Conservation (phyloP, 2,797 vertebrate genomes). For the Adelosebastes latens region DNA sequence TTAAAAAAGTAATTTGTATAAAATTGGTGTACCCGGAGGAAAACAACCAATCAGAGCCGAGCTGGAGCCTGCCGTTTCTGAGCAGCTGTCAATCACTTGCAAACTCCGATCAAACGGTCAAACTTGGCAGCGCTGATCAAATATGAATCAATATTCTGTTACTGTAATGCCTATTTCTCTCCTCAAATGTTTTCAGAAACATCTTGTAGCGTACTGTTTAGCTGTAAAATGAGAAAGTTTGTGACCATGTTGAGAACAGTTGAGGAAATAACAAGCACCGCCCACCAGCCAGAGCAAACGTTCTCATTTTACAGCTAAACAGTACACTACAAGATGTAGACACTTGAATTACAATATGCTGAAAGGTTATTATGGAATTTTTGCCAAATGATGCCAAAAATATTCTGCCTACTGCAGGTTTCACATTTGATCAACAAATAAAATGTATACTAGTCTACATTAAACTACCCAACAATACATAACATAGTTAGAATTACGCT, state of each 20-base stretch:
- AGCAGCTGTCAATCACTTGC: not conserved
- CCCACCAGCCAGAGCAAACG: too few relatives aligned
- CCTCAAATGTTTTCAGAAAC: too few relatives aligned
- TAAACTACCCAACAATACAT: not conserved
- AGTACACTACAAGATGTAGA: too few relatives aligned
- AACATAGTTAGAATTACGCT: not conserved
- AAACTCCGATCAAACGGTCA: not conserved
- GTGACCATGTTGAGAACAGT: too few relatives aligned
- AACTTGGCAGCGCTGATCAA: not conserved
- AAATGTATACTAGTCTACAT: not conserved
- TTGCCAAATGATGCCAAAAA: too few relatives aligned
- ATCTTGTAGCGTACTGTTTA: too few relatives aligned
- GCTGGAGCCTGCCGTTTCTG: not conserved
- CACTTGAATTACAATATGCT: too few relatives aligned
- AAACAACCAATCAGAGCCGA: not conserved
- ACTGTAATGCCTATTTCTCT: not conserved
- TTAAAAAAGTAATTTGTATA: not conserved
- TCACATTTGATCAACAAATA: not conserved
- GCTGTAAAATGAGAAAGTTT: too few relatives aligned
- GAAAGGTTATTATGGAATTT: too few relatives aligned
- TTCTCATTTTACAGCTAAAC: too few relatives aligned
- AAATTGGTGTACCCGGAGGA: not conserved
- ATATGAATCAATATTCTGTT: not conserved
- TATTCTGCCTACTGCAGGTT: too few relatives aligned
- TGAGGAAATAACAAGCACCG: too few relatives aligned